A percentile compares a stretch with the other conserved stretches of the same genome.
Evolutionary conservation across 2,113 vertebrate species (phyloP).

Genomic region (Coregonus clupeaformis): DNA sequence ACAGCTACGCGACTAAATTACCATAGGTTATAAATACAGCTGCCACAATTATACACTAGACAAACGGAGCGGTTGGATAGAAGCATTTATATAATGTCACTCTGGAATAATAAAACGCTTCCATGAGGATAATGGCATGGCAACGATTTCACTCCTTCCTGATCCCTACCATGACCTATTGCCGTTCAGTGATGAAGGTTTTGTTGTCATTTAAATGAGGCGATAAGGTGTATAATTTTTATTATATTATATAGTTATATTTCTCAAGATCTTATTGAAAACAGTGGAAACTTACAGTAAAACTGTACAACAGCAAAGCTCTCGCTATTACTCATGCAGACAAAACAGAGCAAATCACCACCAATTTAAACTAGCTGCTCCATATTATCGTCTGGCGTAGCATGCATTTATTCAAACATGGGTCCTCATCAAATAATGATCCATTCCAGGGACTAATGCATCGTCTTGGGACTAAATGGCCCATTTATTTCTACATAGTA

Average conservation of each 20-base stretch:
- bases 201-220: constrained; percentile 61
- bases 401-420: constrained; percentile 48
- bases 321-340: constrained; percentile 12
- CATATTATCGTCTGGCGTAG: constrained; percentile 29
- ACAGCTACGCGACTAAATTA: constrained; percentile 36
- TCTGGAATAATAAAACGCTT: constrained; percentile 50
- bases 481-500: no score
- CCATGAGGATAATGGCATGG: constrained; percentile 24
- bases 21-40: constrained; percentile 30
- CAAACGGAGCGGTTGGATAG: constrained; percentile 50
- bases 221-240: constrained; percentile 70
- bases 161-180: constrained; percentile 48
- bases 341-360: constrained; percentile 54
- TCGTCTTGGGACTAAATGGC: constrained; percentile 13
- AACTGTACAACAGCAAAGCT: not conserved
- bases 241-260: constrained; percentile 58
- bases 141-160: constrained; percentile 52
- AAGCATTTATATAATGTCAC: constrained; percentile 27
- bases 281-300: constrained; percentile 1
- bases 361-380: constrained; percentile 39
- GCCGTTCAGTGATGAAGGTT: constrained; percentile 29
- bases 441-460: constrained; percentile 52
- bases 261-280: constrained; percentile 55
- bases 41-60: constrained; percentile 28
- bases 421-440: constrained; percentile 47